Percentiles rank a stretch among this genome's conserved stretches.
These are phyloP conservation scores for Formicarius rufipectus DNA, from an alignment of 2,113 vertebrate species.

Conservation along the genomic window DNA sequence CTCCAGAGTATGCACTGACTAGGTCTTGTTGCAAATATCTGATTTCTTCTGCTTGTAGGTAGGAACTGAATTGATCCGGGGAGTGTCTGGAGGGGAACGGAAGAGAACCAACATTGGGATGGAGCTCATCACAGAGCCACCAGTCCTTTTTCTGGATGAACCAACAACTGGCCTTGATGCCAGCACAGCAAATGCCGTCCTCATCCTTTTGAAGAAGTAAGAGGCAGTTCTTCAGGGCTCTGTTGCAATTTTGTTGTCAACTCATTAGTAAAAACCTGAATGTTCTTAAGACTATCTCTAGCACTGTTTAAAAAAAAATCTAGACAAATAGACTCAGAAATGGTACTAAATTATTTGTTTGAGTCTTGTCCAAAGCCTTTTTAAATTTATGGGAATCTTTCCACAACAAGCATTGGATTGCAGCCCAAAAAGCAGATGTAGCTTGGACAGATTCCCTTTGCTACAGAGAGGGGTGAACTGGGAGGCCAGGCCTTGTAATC, in stretches of 20 bases:
- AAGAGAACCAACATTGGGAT: conserved; percentile 62
- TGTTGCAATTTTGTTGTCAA: not conserved
- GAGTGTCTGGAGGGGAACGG: conserved; percentile 63
- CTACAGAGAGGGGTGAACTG: not conserved
- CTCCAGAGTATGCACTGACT: not conserved
- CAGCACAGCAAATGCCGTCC: conserved; percentile 57
- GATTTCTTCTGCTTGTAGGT: conserved; percentile 36
- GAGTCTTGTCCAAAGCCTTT: not conserved
- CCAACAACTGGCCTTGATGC: conserved; percentile 61
- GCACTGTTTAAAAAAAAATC: not conserved
- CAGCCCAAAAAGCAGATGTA: conserved; percentile 18
- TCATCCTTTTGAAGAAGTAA: conserved; percentile 64
- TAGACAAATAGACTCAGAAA: not conserved
- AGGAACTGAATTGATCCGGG: conserved; percentile 56
- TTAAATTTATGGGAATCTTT: conserved; percentile 20
- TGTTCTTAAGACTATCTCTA: not conserved
- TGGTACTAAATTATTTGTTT: not conserved
- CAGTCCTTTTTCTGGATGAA: conserved; percentile 59
- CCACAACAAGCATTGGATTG: not conserved
- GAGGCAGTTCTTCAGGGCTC: not conserved
- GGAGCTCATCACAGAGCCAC: conserved; percentile 63
- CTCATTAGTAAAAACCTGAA: not conserved
- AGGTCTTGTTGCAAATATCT: not conserved
- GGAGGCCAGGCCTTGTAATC: not conserved
- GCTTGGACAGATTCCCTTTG: not conserved